Base-by-base conservation (phyloP, 2,888 invertebrate species). In the Salpingus planirostris region DNA sequence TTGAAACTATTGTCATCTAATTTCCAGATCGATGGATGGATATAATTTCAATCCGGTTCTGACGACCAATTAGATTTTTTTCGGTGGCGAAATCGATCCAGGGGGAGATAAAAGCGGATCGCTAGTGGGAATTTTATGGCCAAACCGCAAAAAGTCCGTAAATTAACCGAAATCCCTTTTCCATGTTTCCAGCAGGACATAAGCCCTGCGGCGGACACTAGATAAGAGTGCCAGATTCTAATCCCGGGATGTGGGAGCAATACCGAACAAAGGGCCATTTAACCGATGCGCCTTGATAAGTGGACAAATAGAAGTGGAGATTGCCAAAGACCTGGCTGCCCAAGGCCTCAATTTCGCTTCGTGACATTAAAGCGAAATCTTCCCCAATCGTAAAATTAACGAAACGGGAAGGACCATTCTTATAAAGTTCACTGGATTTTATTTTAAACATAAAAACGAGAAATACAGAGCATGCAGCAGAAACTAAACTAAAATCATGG, bases 221-320 rank as follows among this genome's bases (percentile, higher is more conserved):
- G 39, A 39, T 39, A 39, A 39, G 39, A 39, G 39, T 35, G 34
- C 10, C 35, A 35, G 39, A 35, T 35, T 35, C 27, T 35, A 35
- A 39, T 39, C 39, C 34, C 31, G 28, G 33, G 28, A 27, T 21
- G 13, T 33, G 33, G 13, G 13, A 15, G 24, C 29, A 30, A 25
- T 36, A 21, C 27, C 11, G 38, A 38, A 39, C 39, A 39, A 39
- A 39, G 39, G 35, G 26, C 35, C 29, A 39, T 39, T 39, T 39
- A 32, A 27, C n/a, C 29, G 31, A 35, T 35, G 26, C 13, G 25
- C 24, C 24, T 14, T 32, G 39, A 39, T 39, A 39, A 35, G 32
- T 39, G 35, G 39, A 34, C 38, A 34, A 38, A 38, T 31, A 23
- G 24, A 35, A 35, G 22, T 26, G 23, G n/a, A 26, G 27, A 35